Evolutionary conservation across 1,140 invertebrate species (phyloP), one percentile per base, ranked within the genome.

Genomic region (Cotesia vestalis): DNA sequence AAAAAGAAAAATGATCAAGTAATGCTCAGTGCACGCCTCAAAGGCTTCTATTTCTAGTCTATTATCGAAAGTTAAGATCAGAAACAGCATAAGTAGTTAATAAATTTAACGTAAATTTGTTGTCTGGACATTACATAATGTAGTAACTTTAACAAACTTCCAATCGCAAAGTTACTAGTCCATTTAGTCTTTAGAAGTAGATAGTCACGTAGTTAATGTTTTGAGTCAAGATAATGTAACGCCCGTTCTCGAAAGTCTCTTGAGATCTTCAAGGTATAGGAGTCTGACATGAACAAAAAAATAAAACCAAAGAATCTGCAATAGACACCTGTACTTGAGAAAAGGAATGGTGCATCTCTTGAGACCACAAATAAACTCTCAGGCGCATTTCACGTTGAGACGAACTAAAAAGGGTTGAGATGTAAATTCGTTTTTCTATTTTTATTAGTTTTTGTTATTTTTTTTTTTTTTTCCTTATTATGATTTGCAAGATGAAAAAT

Each of bases 191-290:
- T 67, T 20, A 14, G 14, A 51, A 55, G 66, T 53, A 51, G 51
- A 17, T 17, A 51, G 66, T 67, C 66, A 67, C 66, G 66, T 67
- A 67, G 51, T 67, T 51, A 27, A 67, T 55, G 66, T 67, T 51
- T 67, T 12, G 66, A 55, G 51, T 34, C 27, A 12, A 34, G 46
- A 53, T 34, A 46, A 46, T 46, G 40, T 46, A 36, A 59, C 46
- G 6, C 46, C 66, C 53, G 27, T 55, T 51, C 27, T 64, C 62
- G 40, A n/a, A 20, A 53, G 11, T 46, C 46, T 67, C 66, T 67
- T 20, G 66, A 27, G 66, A 67, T 34, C 51, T 20, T 67, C 4
- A 67, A 53, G 40, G 66, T 34, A 27, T 27, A 27, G 27, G 27
- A 40, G 6, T 55, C 11, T 12, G 51, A 27, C 2, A 20, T 14